Evolutionary conservation across 2,888 invertebrate genomes (phyloP), one percentile per base, ranked within the genome.

Genomic region (Tachina grossa): DNA sequence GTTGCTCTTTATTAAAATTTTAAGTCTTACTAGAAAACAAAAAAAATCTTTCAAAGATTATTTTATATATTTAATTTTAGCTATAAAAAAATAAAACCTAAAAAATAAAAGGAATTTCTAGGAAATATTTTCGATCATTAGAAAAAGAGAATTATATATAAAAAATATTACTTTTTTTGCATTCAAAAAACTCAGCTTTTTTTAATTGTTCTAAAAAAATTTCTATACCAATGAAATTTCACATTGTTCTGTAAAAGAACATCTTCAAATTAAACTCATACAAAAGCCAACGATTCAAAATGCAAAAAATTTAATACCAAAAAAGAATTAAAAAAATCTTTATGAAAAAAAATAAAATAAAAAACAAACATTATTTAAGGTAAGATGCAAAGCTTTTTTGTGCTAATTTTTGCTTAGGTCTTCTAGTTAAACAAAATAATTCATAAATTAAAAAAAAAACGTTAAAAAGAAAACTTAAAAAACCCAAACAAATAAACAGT

Each of bases 31-130:
- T 82, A 74, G 76, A 85, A 85, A 57, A 66, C 77, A 78, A 82
- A 84, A 49, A 31, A 59, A 89, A 90, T 90, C 90, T 90, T 90
- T 90, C 88, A 90, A 90, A 90, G 89, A 90, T 89, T 88, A 89
- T 89, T 88, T 90, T 89, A 89, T 89, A 88, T 87, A 86, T 88
- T 85, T 87, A 88, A 80, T 85, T 85, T 85, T 68, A 85, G 83
- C 83, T 80, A 76, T 82, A 71, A 83, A 75, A 61, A 85, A 57
- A 31, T 31, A 57, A 45, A 57, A 69, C 19, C 10, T 51, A 69
- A 51, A 55, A 49, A 57, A 77, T 68, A 47, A 66, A 71, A 68
- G 63, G 43, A 88, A 83, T 74, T 84, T 77, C 78, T 87, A 88
- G 80, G 84, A 85, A 87, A 75, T 66, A 85, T 81, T 87, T 85